Evolutionary conservation across 2,113 vertebrate species (phyloP), one percentile per base, ranked within the genome.

Genomic region (Fregetta grallaria): DNA sequence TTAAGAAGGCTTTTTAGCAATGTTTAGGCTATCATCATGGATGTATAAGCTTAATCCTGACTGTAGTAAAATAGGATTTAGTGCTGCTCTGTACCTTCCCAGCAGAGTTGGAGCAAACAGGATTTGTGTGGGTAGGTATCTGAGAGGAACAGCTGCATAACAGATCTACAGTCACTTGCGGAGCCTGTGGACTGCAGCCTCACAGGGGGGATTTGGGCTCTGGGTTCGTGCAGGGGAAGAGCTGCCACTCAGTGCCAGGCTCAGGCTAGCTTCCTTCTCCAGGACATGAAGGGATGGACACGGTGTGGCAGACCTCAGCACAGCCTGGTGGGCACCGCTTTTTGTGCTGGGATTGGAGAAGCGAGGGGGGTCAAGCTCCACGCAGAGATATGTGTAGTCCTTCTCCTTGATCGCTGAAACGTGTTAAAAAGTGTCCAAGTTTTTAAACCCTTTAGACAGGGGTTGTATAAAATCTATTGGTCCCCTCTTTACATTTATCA

Each of bases 51-150:
- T 66, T 88, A 70, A 96, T 90, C 66, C 62, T 62, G 29, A 36
- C 36, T 79, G 44, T 68, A 90, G 49, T 85, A 70, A 96, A 91
- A 88, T 19, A 76, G 66, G 38, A 89, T 91, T 97, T 92, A 91
- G 67, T 50, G 80, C 36, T 72, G 68, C 38, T 77, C 65, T 78
- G 16, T 66, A 66, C 52, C 76, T 93, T 94, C 72, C 72, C 49
- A 56, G 56, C 27, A 73, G 89, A 88, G 70, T 1, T 87, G 56
- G 49, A 94, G 73, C 76, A 87, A 86, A 87, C 91, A 94, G 95
- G 86, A 95, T 92, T 91, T 95, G 68, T 82, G 91, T 92, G 94
- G 86, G 92, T 68, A 78, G 90, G 83, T 89, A 82, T 78, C 53
- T 53, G 61, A 81, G 68, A 66, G 65, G 70, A 94, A 32, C 92